These are phyloP conservation scores for Eulemur rufifrons DNA, from an alignment of 2,113 vertebrate genomes.

Conservation along the genomic window DNA sequence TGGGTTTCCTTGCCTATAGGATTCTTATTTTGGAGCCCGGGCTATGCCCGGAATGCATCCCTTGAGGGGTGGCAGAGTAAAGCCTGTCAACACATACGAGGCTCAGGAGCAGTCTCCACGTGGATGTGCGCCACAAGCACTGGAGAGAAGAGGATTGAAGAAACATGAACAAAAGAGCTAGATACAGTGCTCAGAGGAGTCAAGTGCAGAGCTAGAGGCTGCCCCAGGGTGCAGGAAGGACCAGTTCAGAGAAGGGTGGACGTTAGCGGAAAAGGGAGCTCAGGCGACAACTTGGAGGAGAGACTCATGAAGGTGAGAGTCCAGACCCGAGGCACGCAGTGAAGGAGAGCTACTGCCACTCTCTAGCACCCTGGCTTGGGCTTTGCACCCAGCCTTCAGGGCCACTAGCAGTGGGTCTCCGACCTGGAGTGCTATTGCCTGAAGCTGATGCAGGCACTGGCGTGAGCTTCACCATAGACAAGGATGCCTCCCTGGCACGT, in stretches of 20 bases:
- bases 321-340: background rate
- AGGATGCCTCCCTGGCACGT: conserved; percentile 85
- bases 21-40: background rate
- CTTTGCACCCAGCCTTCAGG: background rate
- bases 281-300: background rate
- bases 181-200: background rate
- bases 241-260: background rate
- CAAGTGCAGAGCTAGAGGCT: background rate
- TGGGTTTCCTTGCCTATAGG: background rate
- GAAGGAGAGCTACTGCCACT: background rate
- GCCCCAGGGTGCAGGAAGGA: background rate
- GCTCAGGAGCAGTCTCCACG: background rate
- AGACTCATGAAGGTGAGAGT: rapidly evolving
- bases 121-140: background rate
- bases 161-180: background rate
- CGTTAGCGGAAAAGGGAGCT: background rate
- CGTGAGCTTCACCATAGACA: conserved; percentile 85
- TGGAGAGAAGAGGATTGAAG: background rate
- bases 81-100: background rate
- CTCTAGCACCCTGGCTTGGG: rapidly evolving
- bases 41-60: rapidly evolving
- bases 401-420: background rate
- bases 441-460: conserved; percentile 86
- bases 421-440: background rate
- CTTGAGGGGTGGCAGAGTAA: background rate